Percentiles rank a stretch among this genome's conserved stretches.
Evolutionary conservation across 2,113 vertebrate genomes (phyloP).

Genomic region (Austrofundulus limnaeus): DNA sequence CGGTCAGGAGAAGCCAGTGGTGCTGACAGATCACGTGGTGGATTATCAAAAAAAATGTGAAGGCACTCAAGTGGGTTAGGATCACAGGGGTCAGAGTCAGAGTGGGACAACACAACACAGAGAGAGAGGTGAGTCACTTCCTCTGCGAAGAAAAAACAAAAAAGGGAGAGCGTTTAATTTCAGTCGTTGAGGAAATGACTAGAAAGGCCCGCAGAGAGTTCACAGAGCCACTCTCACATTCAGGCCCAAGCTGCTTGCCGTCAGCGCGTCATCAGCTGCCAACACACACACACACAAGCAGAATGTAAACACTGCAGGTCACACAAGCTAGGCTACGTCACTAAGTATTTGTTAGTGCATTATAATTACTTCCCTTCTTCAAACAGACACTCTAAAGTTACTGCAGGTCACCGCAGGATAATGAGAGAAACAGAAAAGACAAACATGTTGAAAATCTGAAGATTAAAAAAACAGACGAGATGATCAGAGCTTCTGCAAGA

Average conservation of each 20-base stretch:
- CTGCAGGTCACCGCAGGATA: background rate
- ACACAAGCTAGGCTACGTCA: slow-evolving; percentile 13
- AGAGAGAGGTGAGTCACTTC: slow-evolving; percentile 76
- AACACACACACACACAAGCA: too few relatives aligned
- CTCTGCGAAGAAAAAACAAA: slow-evolving; percentile 69
- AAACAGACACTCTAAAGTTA: slow-evolving; percentile 18
- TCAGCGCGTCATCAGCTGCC: too few relatives aligned
- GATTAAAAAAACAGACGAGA: too few relatives aligned
- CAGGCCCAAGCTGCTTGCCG: too few relatives aligned
- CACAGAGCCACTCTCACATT: slow-evolving; percentile 67
- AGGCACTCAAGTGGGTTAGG: too few relatives aligned
- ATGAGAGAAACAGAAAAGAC: slow-evolving; percentile 9
- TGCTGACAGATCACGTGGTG: background rate
- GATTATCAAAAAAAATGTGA: too few relatives aligned
- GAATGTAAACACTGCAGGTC: slow-evolving; percentile 29
- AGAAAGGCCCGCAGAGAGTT: slow-evolving; percentile 61
- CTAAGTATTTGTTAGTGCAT: slow-evolving; percentile 24
- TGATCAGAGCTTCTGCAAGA: too few relatives aligned
- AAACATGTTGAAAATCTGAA: too few relatives aligned
- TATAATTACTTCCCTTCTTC: slow-evolving; percentile 31
- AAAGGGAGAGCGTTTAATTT: too few relatives aligned
- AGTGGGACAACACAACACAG: slow-evolving; percentile 19
- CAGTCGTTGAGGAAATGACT: slow-evolving; percentile 78
- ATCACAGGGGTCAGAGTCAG: background rate
- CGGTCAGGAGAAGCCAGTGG: slow-evolving; percentile 4